Conservation (phyloP, 2,888 invertebrate species). For the Glomeris marginata region DNA sequence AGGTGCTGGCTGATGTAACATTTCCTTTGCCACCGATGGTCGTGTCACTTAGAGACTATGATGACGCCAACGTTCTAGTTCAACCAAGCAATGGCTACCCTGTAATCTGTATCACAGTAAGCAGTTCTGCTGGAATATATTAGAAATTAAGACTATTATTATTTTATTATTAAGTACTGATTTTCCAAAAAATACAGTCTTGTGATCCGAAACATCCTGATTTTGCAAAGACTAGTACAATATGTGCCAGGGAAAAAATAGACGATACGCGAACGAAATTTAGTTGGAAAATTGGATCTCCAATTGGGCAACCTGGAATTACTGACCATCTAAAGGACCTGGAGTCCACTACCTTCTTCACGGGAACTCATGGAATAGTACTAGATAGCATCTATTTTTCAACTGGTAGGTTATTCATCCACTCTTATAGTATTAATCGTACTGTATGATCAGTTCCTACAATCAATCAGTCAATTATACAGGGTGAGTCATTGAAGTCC, state of each 20-base stretch:
- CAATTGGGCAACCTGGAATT: constrained; percentile 23
- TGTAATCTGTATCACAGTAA: constrained; percentile 30
- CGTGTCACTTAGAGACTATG: constrained; percentile 27
- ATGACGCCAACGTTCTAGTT: constrained; percentile 17
- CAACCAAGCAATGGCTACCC: constrained; percentile 29
- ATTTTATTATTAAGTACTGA: too few species aligned
- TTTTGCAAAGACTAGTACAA: constrained; percentile 22
- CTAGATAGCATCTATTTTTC: constrained; percentile 30
- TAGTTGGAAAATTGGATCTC: constrained; percentile 29
- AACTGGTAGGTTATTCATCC: constrained; percentile 21
- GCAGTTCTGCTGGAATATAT: constrained; percentile 14
- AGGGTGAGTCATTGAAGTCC: too few species aligned
- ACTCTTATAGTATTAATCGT: too few species aligned
- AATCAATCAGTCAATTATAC: too few species aligned
- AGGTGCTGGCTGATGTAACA: constrained; percentile 27
- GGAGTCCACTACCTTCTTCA: constrained; percentile 27
- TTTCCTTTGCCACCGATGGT: constrained; percentile 28
- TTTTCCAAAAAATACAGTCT: too few species aligned
- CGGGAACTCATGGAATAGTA: constrained; percentile 25
- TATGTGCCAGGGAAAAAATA: constrained; percentile 26
- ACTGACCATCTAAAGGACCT: constrained; percentile 25
- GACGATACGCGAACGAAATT: constrained; percentile 27
- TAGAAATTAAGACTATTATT: too few species aligned
- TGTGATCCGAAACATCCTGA: constrained; percentile 29
- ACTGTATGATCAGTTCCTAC: too few species aligned